These are phyloP conservation scores for Nemotelus nigrinus DNA, from an alignment of 2,888 invertebrate species.

Conservation along the genomic window DNA sequence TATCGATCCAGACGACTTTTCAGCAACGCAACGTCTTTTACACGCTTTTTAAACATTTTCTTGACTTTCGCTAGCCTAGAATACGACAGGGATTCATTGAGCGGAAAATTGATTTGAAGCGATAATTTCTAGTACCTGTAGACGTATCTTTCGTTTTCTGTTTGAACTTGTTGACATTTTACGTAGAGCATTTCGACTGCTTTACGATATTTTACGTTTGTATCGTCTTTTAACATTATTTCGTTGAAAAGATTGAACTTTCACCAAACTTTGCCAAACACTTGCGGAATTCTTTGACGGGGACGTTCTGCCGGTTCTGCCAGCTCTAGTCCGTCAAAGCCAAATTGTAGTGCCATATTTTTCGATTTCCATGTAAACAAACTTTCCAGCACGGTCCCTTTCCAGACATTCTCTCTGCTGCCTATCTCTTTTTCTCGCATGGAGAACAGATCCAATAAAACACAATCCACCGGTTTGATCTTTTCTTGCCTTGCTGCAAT, in stretches of 20 bases:
- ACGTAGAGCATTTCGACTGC: slow-evolving; percentile 59
- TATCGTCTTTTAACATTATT: slow-evolving; percentile 58
- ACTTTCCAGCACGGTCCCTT: no score
- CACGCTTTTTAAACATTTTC: slow-evolving; percentile 58
- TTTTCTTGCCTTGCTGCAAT: no score
- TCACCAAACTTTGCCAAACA: no score
- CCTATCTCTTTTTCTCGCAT: no score
- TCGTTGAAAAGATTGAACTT: not conserved
- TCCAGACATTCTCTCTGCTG: no score
- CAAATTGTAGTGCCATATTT: no score
- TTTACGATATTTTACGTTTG: slow-evolving; percentile 58
- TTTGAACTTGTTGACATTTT: slow-evolving; percentile 61
- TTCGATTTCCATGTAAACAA: no score
- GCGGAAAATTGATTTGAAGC: not conserved
- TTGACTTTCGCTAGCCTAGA: slow-evolving; percentile 61
- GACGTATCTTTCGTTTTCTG: slow-evolving; percentile 62
- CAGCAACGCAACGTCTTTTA: slow-evolving; percentile 60
- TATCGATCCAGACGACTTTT: slow-evolving; percentile 61
- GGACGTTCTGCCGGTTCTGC: no score
- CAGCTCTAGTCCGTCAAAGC: no score
- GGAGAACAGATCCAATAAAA: no score
- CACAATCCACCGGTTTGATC: no score
- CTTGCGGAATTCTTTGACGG: no score
- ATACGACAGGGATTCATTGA: not conserved
- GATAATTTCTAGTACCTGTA: slow-evolving; percentile 56